Evolutionary conservation across 2,113 vertebrate species (phyloP).

Genomic region (Mastomys coucha): DNA sequence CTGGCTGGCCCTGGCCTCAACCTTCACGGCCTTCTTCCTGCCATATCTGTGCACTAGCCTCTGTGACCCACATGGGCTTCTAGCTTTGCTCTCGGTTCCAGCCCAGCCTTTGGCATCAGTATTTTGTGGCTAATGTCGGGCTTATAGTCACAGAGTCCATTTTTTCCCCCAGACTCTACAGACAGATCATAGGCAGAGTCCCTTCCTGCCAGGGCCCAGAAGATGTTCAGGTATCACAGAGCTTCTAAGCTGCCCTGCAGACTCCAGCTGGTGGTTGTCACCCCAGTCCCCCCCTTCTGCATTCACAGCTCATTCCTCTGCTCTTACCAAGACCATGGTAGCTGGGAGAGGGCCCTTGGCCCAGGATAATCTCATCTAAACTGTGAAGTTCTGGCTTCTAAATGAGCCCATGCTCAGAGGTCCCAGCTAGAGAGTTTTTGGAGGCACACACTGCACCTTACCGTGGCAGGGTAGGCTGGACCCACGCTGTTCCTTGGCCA

Average conservation of each 20-base stretch:
- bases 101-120: background rate
- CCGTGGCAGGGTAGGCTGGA: too few relatives aligned
- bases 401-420: background rate
- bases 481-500: accelerated
- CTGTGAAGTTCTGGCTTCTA: background rate
- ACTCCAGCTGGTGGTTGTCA: background rate
- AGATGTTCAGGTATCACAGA: too few relatives aligned
- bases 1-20: background rate
- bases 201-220: accelerated
- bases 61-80: background rate
- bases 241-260: background rate
- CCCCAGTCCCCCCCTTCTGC: background rate
- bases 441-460: background rate
- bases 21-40: background rate
- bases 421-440: background rate
- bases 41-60: background rate
- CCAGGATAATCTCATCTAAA: too few relatives aligned
- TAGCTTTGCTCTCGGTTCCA: background rate
- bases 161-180: background rate
- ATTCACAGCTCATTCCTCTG: background rate
- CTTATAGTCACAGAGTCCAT: background rate
- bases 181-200: too few relatives aligned
- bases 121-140: background rate
- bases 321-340: background rate
- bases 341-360: background rate